Conservation (phyloP, 53 echinoderm and acorn worm species). For the Luidia sarsii region DNA sequence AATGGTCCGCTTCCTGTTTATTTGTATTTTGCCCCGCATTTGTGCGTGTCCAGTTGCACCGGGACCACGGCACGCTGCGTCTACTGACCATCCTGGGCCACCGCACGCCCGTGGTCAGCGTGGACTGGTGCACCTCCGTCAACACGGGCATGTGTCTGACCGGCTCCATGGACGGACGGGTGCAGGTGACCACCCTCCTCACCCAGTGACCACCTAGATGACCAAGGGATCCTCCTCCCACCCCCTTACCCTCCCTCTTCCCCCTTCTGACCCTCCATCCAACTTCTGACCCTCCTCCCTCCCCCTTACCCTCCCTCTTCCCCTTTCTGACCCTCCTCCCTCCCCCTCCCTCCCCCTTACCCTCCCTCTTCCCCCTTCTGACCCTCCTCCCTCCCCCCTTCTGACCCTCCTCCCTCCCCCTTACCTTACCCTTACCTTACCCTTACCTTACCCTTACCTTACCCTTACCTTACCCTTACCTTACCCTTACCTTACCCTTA, state of each 20-base stretch:
- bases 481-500: too few relatives aligned
- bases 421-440: too few relatives aligned
- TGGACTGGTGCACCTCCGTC: slow-evolving; percentile 96
- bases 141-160: slow-evolving; percentile 97
- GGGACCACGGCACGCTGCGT: slow-evolving; percentile 53
- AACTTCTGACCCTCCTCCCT: neutral
- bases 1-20: neutral
- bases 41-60: slow-evolving; percentile 70
- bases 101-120: slow-evolving; percentile 93
- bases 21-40: neutral
- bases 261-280: too few relatives aligned
- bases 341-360: neutral
- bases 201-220: slow-evolving; percentile 70
- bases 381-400: too few relatives aligned
- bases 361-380: neutral
- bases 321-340: too few relatives aligned
- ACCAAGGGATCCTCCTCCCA: too few relatives aligned
- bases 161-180: slow-evolving; percentile 97
- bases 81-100: slow-evolving; percentile 92
- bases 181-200: slow-evolving; percentile 91
- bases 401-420: too few relatives aligned
- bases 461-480: too few relatives aligned
- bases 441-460: too few relatives aligned
- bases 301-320: neutral
- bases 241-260: too few relatives aligned